phyloP scores from a whole-genome alignment of 2,888 invertebrate genomes.

The Malacosoma neustria region DNA sequence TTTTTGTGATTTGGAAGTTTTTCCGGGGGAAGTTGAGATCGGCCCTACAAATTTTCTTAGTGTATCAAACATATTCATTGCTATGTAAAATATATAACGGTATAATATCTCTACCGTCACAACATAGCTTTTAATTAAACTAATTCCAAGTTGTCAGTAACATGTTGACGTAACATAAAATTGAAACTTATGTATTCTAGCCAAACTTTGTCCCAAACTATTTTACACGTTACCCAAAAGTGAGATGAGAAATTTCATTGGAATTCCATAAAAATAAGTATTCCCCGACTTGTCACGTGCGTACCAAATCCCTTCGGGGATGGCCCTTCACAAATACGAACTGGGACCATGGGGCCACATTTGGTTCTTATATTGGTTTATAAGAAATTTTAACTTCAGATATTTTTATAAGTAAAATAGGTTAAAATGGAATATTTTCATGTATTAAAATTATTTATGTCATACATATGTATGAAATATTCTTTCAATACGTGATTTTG shows the following conservation, averaged over 20 bases:
- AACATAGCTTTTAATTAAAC: no score
- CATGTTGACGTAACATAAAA: conserved; percentile 1
- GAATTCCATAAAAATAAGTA: conserved; percentile 24
- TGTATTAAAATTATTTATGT: no score
- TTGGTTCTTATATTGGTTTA: conserved; percentile 7
- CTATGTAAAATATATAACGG: no score
- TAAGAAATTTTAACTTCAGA: conserved; percentile 4
- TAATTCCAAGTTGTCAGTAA: no score
- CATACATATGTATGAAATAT: no score
- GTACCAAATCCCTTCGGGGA: conserved; percentile 20
- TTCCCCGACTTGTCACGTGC: conserved; percentile 33
- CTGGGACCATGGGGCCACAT: conserved; percentile 35
- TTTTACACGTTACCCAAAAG: conserved; percentile 12
- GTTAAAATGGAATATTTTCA: no score
- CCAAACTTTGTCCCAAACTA: conserved; percentile 9
- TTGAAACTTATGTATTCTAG: background rate
- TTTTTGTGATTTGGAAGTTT: no score
- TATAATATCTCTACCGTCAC: no score
- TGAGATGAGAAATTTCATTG: conserved; percentile 22
- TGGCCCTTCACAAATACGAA: conserved; percentile 32
- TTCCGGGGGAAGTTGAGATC: no score
- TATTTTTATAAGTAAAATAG: background rate
- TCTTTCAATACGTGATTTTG: no score
- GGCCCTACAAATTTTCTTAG: no score
- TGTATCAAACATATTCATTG: no score